These are phyloP conservation scores for Pteronura brasiliensis DNA, from an alignment of 2,113 vertebrate species.

Conservation along the genomic window DNA sequence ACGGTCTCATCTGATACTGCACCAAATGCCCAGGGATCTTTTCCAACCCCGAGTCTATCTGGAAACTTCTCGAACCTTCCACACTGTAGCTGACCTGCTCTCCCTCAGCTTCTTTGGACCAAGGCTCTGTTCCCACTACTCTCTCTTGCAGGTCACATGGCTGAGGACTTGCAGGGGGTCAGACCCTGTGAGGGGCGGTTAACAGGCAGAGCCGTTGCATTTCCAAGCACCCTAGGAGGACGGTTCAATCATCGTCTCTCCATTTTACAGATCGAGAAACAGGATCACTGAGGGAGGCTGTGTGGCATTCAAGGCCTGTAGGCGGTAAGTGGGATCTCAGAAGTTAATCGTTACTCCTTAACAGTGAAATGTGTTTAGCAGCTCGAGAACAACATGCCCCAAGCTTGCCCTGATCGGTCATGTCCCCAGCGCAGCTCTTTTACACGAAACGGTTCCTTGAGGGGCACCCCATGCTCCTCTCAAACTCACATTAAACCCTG, in stretches of 20 bases:
- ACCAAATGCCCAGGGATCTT: background rate
- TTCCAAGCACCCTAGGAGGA: background rate
- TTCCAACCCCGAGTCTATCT: background rate
- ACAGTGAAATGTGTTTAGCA: background rate
- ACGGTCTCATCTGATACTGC: background rate
- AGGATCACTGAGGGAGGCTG: background rate
- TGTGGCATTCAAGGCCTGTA: background rate
- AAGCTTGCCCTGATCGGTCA: too few species aligned
- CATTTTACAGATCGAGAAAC: background rate
- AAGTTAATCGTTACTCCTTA: background rate
- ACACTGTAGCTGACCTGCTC: fast-evolving
- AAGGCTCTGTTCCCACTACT: background rate
- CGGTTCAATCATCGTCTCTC: fast-evolving
- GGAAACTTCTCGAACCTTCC: background rate
- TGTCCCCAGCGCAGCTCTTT: background rate
- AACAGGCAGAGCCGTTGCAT: background rate
- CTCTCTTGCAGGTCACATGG: background rate
- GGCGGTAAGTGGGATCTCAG: too few species aligned
- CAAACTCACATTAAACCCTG: background rate
- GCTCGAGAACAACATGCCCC: too few species aligned
- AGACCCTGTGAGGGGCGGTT: background rate
- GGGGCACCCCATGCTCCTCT: too few species aligned
- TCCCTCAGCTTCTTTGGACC: background rate
- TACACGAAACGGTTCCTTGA: background rate
- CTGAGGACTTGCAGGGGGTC: background rate